These are phyloP conservation scores for Nerophis ophidion DNA, from an alignment of 2,113 vertebrate genomes.

Conservation along the genomic window DNA sequence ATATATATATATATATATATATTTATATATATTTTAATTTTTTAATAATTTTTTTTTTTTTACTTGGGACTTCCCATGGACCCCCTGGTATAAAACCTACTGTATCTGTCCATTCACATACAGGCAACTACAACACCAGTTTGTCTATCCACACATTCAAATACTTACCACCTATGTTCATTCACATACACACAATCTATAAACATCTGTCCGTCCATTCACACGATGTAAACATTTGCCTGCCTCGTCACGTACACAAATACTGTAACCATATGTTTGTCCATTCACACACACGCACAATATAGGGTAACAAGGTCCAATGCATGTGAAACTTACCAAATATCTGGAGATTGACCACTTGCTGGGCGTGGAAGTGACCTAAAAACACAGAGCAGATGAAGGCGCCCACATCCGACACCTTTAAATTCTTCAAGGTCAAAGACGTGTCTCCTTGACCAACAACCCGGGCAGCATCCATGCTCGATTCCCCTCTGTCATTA, in stretches of 20 bases:
- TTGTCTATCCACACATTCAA: no score
- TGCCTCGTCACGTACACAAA: neutral
- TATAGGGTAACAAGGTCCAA: neutral
- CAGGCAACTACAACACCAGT: neutral
- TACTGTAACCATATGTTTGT: neutral
- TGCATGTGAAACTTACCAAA: slow-evolving; percentile 61
- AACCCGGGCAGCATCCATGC: slow-evolving; percentile 43
- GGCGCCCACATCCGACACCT: slow-evolving; percentile 70
- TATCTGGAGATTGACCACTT: slow-evolving; percentile 70
- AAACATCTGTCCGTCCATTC: neutral
- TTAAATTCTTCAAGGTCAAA: slow-evolving; percentile 60
- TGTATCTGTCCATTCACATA: neutral
- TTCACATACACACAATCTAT: neutral
- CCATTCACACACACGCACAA: neutral
- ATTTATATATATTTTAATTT: no score
- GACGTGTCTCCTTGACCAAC: slow-evolving; percentile 64
- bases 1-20: no score
- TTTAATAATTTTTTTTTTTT: no score
- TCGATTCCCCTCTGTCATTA: slow-evolving; percentile 46
- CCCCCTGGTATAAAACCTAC: no score
- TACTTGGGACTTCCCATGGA: no score
- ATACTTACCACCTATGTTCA: neutral
- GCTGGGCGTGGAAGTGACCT: slow-evolving; percentile 67
- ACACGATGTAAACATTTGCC: neutral
- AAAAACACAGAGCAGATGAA: slow-evolving; percentile 75